Percentiles rank a stretch among this genome's conserved stretches.
phyloP scores from a whole-genome alignment of 1,140 invertebrate genomes.

The Rhyzopertha dominica region DNA sequence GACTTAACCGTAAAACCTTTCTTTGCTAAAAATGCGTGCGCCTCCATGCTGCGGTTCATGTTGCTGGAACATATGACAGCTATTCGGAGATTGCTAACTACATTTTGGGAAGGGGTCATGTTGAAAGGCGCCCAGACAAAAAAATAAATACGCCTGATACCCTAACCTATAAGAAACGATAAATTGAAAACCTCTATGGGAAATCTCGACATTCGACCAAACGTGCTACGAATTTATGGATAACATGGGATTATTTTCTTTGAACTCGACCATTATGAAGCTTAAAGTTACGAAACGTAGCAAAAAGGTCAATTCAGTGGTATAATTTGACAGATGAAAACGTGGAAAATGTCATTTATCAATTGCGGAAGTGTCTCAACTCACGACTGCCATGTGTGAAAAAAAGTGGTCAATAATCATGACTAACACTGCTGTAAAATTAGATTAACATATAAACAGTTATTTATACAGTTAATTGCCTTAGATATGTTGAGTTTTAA shows the following conservation, averaged over 20 bases:
- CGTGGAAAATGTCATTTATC: no score
- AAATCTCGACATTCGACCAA: background rate
- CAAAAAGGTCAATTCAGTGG: no score
- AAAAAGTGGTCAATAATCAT: no score
- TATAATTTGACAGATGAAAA: no score
- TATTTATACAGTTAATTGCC: no score
- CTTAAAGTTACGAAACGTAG: background rate
- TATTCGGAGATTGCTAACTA: slow-evolving; percentile 65
- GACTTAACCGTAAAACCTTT: slow-evolving; percentile 95
- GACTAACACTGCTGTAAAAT: no score
- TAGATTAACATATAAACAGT: no score
- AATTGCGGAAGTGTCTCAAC: no score
- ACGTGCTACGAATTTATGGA: background rate
- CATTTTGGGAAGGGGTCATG: background rate
- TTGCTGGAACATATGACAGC: slow-evolving; percentile 98
- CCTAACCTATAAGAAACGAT: background rate
- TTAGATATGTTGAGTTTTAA: no score
- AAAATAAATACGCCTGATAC: background rate
- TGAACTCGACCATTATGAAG: background rate
- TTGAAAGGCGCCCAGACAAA: background rate
- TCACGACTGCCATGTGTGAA: no score
- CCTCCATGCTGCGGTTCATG: slow-evolving; percentile 99
- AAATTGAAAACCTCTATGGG: background rate
- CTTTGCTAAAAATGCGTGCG: slow-evolving; percentile 94
- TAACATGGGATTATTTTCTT: background rate